Evolutionary conservation across 2,797 vertebrate genomes (phyloP).

Genomic region (Platyrinchus mystaceus): DNA sequence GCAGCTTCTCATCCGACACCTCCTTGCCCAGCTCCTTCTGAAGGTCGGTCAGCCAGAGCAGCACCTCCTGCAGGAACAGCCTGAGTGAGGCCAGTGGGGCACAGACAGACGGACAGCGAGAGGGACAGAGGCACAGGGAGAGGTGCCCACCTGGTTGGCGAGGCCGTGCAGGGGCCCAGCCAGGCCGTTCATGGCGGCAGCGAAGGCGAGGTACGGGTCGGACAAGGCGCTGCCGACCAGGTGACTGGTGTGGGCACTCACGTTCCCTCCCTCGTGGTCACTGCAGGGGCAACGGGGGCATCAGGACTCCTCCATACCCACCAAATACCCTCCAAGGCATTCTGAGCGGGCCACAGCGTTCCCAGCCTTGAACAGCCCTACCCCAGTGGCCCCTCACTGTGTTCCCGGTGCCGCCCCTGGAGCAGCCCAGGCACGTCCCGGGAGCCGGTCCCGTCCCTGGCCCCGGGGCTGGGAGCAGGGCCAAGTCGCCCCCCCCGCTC

Average conservation of each 20-base stretch:
- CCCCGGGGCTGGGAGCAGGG: accelerated
- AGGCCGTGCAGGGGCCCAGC: conserved; percentile 95
- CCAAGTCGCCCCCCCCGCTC: accelerated
- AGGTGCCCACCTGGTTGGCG: conserved; percentile 89
- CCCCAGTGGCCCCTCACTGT: accelerated
- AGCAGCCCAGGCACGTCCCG: accelerated
- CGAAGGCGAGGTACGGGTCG: conserved; percentile 95
- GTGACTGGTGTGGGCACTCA: conserved; percentile 95
- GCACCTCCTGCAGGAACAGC: conserved; percentile 83
- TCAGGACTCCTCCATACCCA: background rate
- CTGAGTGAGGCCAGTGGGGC: background rate
- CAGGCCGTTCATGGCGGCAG: conserved; percentile 95
- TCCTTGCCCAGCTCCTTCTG: conserved; percentile 95
- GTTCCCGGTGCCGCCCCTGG: accelerated
- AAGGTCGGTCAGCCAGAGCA: conserved; percentile 93
- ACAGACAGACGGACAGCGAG: background rate
- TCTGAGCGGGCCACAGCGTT: accelerated
- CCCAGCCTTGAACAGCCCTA: background rate
- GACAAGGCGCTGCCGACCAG: conserved; percentile 94
- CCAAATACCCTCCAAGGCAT: accelerated
- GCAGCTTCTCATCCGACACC: conserved; percentile 91
- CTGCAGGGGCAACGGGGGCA: conserved; percentile 52
- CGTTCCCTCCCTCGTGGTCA: conserved; percentile 95
- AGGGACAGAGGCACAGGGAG: too few species aligned
- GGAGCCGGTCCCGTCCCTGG: background rate